Evolutionary conservation across 1,140 invertebrate species (phyloP).

Genomic region (Papilio glaucus): DNA sequence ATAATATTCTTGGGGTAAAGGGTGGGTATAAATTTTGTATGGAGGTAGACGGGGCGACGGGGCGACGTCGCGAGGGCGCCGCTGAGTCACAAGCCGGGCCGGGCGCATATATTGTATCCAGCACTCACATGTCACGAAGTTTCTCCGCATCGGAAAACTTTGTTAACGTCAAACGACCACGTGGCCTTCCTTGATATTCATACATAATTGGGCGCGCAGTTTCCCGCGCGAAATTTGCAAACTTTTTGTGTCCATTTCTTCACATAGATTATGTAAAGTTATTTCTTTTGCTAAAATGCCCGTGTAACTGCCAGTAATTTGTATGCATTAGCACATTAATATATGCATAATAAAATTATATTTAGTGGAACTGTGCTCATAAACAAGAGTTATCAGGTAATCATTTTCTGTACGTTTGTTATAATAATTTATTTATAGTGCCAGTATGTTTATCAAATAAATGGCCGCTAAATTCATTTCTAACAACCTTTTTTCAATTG

Average conservation of each 20-base stretch:
- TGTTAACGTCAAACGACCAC: constrained; percentile 81
- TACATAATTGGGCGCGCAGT: constrained; percentile 68
- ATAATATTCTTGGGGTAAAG: constrained; percentile 77
- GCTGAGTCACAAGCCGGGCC: constrained; percentile 68
- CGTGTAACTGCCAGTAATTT: background rate
- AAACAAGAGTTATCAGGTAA: too few species aligned
- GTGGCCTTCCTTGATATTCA: constrained; percentile 73
- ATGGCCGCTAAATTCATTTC: too few species aligned
- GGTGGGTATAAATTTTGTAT: constrained; percentile 83
- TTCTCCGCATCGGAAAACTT: constrained; percentile 81
- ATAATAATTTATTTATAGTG: too few species aligned
- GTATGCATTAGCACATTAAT: too few species aligned
- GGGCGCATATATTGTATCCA: constrained; percentile 77
- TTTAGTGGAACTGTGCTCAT: too few species aligned
- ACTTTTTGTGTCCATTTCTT: constrained; percentile 40
- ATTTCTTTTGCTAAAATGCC: background rate
- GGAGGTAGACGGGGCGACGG: constrained; percentile 80
- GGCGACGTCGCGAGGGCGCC: constrained; percentile 70
- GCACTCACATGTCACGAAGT: constrained; percentile 82
- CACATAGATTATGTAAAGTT: background rate
- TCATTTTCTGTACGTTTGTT: too few species aligned
- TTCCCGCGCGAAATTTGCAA: constrained; percentile 58
- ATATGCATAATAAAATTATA: too few species aligned
- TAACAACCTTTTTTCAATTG: too few species aligned
- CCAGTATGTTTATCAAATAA: too few species aligned